Evolutionary conservation across 2,113 vertebrate species (phyloP).

Genomic region (Dicrurus megarhynchus): DNA sequence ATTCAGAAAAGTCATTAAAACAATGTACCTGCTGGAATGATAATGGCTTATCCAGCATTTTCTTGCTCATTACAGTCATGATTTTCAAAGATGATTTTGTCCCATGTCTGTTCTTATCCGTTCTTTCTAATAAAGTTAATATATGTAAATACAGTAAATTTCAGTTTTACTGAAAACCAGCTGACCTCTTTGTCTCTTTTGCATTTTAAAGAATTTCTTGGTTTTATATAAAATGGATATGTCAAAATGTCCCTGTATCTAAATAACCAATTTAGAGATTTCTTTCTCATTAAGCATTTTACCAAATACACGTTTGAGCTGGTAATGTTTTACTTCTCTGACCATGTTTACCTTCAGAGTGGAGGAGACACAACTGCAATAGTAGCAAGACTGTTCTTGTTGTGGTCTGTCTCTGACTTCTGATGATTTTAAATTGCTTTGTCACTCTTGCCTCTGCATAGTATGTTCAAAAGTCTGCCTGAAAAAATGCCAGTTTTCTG

Average conservation of each 20-base stretch:
- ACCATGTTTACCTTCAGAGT: not conserved
- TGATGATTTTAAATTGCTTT: not conserved
- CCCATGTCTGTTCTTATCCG: not conserved
- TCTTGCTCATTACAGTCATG: not conserved
- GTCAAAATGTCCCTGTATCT: not conserved
- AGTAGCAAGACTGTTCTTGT: not conserved
- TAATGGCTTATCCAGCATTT: not conserved
- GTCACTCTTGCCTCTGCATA: not conserved
- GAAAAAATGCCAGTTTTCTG: not conserved
- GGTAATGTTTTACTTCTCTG: not conserved
- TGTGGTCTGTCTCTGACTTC: not conserved
- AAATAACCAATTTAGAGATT: not conserved
- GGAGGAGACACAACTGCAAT: not conserved
- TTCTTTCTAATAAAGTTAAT: not conserved
- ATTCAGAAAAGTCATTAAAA: slow-evolving; percentile 27
- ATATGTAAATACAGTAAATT: not conserved
- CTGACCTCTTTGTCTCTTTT: not conserved
- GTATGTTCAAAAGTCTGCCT: not conserved
- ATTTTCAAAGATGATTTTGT: not conserved
- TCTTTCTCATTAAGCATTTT: not conserved
- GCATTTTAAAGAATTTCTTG: not conserved
- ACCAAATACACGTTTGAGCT: not conserved
- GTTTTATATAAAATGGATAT: not conserved
- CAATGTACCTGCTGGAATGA: not conserved
- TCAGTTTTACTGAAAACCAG: not conserved